Evolutionary conservation across 2,113 vertebrate species (phyloP), one percentile per base, ranked within the genome.

Genomic region (Tetrao urogallus): DNA sequence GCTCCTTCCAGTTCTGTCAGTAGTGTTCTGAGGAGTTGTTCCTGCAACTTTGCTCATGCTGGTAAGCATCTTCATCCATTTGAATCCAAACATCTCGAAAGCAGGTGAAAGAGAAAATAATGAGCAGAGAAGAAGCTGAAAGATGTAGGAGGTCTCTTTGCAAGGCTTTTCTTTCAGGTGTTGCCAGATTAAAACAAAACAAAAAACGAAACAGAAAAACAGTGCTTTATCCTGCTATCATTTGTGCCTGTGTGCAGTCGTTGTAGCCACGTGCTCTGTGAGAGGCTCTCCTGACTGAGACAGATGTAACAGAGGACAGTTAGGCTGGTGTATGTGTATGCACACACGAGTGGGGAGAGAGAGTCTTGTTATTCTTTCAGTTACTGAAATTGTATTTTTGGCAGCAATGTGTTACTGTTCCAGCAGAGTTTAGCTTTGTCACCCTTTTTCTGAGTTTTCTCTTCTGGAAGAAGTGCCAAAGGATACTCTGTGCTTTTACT

Each of bases 31-130:
- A 98, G 95, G 10, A 81, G 72, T 20, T 96, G 91, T 90, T 98
- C 97, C 94, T 98, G 97, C 20, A 98, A 95, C 75, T 91, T 97
- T 98, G 95, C 13, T 98, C 69, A 0, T 98, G 97, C 63, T 97
- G 96, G 32, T 48, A 42, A 43, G 95, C 88, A 8, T 98, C 98
- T 69, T 98, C 97, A 3, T 98, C 97, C 96, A 85, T 97, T 96
- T 98, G 97, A 38, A 95, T 90, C 85, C 92, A 85, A 86, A 98
- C 92, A 40, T 98, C 98, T 97, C 98, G 94, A 30, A 43, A 64
- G 40, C 43, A 78, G 38, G 70, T 90, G 72, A 73, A 70, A 54
- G 32, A 69, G 24, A 71, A 54, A 81, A 60, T 78, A 88, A 65
- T 14, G 61, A 43, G 42, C 21, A 25, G 36, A 86, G 48, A 90